Conservation (phyloP, 2,113 vertebrate species). For the Etheostoma spectabile region DNA sequence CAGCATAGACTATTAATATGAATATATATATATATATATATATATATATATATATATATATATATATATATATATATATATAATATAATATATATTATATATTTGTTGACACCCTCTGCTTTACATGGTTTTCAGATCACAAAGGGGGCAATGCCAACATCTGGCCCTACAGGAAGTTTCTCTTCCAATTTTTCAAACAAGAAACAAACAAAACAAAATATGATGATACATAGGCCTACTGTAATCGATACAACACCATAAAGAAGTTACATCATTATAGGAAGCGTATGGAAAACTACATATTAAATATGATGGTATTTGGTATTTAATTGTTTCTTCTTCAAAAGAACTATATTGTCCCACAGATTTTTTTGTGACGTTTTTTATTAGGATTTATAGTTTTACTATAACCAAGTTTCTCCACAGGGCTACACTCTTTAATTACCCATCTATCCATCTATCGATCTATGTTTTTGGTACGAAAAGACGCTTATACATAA, state of each 20-base stretch:
- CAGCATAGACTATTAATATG: background rate
- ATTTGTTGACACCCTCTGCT: no score
- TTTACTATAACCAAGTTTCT: background rate
- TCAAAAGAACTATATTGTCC: background rate
- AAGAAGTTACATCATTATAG: background rate
- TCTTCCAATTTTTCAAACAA: conserved; percentile 14
- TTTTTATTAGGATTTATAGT: background rate
- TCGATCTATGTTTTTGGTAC: no score
- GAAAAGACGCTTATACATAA: no score
- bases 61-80: no score
- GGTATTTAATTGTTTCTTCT: background rate
- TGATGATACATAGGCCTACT: background rate
- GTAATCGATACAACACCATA: background rate
- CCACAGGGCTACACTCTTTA: background rate
- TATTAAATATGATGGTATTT: background rate
- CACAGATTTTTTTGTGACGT: background rate
- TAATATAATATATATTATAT: no score
- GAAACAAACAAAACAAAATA: background rate
- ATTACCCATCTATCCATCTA: background rate
- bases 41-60: no score
- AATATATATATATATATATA: no score
- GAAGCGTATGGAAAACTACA: background rate
- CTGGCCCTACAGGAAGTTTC: background rate
- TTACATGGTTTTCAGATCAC: no score
- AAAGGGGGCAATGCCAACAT: no score